These are phyloP conservation scores for Probaryconus sp. DNA, from an alignment of 1,140 invertebrate genomes.

Conservation along the genomic window DNA sequence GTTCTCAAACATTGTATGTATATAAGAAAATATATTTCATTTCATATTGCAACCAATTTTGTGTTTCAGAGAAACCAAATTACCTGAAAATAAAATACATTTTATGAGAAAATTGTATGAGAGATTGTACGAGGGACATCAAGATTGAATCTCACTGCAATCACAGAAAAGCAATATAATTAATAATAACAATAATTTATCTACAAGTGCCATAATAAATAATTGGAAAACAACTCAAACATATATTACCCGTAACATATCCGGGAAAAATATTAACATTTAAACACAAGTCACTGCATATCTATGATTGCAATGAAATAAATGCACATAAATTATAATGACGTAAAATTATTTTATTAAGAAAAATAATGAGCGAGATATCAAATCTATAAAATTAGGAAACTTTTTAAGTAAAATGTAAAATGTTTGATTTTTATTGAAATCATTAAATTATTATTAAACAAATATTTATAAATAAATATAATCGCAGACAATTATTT, in stretches of 20 bases:
- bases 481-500: constrained; percentile 33
- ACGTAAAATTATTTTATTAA: too few relatives aligned
- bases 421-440: too few relatives aligned
- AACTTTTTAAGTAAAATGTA: too few relatives aligned
- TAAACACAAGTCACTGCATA: constrained; percentile 21
- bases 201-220: background rate
- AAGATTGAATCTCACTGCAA: too few relatives aligned
- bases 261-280: constrained; percentile 48
- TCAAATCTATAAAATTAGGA: too few relatives aligned
- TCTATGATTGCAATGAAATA: constrained; percentile 15
- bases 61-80: too few relatives aligned
- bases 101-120: too few relatives aligned
- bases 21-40: constrained; percentile 2
- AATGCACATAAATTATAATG: too few relatives aligned
- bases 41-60: background rate
- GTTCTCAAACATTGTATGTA: constrained; percentile 3
- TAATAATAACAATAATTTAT: background rate
- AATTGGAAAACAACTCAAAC: constrained; percentile 32
- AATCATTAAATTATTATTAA: constrained; percentile 9
- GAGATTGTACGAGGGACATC: too few relatives aligned
- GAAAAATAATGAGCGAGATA: too few relatives aligned
- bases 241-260: constrained; percentile 48
- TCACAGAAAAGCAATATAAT: too few relatives aligned
- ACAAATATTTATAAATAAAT: constrained; percentile 7
- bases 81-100: too few relatives aligned